Evolutionary conservation across 2,113 vertebrate species (phyloP).

Genomic region (Aptenodytes patagonicus): DNA sequence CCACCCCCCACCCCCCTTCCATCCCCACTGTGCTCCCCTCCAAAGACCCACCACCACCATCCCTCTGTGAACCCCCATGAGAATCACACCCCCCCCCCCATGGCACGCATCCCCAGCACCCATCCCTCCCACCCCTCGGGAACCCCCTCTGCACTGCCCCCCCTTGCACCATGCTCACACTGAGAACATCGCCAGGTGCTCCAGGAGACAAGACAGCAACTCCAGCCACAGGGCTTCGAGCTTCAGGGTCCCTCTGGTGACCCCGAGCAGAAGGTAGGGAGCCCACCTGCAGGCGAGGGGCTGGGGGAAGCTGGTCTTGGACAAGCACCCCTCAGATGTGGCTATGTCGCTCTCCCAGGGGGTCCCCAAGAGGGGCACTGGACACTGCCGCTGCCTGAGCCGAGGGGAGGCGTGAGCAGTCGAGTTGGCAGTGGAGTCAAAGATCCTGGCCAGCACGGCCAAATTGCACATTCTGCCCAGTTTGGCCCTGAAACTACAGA

Average conservation of each 20-base stretch:
- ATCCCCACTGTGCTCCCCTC: too few species aligned
- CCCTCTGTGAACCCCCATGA: too few species aligned
- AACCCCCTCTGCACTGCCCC: not conserved
- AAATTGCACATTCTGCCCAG: constrained; percentile 67
- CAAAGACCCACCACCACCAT: too few species aligned
- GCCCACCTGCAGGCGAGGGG: not conserved
- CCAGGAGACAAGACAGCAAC: not conserved
- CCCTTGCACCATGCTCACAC: not conserved
- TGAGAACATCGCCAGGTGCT: constrained; percentile 3
- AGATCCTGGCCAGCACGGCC: constrained; percentile 32
- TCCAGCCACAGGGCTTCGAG: not conserved
- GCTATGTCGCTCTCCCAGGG: not conserved
- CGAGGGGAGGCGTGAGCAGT: constrained; percentile 15
- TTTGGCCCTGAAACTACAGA: constrained; percentile 64
- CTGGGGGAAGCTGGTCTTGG: not conserved
- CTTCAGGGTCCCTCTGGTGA: not conserved
- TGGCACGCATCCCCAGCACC: not conserved
- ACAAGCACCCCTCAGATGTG: not conserved
- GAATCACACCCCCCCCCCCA: too few species aligned
- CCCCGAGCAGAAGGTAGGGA: not conserved
- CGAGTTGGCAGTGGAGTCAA: constrained; percentile 49
- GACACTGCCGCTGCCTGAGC: constrained; percentile 19
- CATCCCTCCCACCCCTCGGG: not conserved
- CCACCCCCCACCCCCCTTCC: not conserved
- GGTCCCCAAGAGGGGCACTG: not conserved